A percentile compares a stretch with the other conserved stretches of the same genome.
phyloP scores from a whole-genome alignment of 1,140 invertebrate species.

The Cydia splendana region DNA sequence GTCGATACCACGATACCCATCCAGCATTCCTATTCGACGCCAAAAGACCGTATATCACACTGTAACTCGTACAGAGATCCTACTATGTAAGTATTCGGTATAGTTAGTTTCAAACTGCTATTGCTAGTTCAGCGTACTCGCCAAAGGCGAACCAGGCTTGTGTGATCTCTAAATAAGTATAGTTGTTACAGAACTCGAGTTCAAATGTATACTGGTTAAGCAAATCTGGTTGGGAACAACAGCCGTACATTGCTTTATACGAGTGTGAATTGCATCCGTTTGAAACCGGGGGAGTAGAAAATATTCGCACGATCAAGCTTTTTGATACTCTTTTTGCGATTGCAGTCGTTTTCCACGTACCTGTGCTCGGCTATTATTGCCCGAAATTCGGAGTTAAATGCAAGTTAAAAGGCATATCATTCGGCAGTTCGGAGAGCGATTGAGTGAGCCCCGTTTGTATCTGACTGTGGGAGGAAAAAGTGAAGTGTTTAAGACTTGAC shows the following conservation, averaged over 20 bases:
- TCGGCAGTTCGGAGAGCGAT: neutral
- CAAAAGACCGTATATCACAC: neutral
- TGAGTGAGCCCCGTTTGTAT: neutral
- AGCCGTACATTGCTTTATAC: neutral
- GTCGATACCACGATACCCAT: slow-evolving; percentile 11
- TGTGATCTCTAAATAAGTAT: neutral
- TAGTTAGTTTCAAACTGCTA: neutral
- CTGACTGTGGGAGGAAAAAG: neutral
- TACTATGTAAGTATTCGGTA: neutral
- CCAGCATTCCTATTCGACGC: neutral
- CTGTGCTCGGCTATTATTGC: neutral
- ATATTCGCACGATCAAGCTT: slow-evolving; percentile 21
- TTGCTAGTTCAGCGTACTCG: neutral
- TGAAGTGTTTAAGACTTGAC: neutral
- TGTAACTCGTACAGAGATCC: neutral
- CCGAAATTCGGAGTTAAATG: slow-evolving; percentile 4
- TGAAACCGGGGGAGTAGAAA: slow-evolving; percentile 14
- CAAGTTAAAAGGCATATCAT: slow-evolving; percentile 12
- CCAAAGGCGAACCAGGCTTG: neutral
- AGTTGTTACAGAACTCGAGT: neutral
- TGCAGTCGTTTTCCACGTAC: slow-evolving; percentile 11
- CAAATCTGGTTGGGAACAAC: neutral
- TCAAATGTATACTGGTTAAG: neutral
- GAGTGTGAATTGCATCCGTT: slow-evolving; percentile 6
- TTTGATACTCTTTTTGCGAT: neutral